These are phyloP conservation scores for Cryptus viduatorius DNA, from an alignment of 2,888 invertebrate genomes.

Conservation along the genomic window DNA sequence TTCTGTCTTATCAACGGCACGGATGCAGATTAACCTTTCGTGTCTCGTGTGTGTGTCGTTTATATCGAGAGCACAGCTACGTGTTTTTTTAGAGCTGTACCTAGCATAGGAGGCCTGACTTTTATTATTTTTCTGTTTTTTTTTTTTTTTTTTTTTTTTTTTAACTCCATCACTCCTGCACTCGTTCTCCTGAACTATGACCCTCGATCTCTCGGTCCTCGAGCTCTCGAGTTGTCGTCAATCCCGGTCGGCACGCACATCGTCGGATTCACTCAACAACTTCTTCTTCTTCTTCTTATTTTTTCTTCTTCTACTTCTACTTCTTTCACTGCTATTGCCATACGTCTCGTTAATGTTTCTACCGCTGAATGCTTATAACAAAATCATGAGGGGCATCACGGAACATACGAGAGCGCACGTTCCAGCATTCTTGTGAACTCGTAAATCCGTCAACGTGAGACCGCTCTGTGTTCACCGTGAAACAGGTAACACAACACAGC, in stretches of 20 bases:
- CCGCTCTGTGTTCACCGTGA: conserved; percentile 19
- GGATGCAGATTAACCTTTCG: conserved; percentile 66
- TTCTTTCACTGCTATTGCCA: conserved; percentile 2
- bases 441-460: conserved; percentile 46
- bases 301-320: background rate
- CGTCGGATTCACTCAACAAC: conserved; percentile 13
- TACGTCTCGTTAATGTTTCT: conserved; percentile 17
- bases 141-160: background rate
- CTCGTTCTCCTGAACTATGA: conserved; percentile 34
- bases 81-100: conserved; percentile 7
- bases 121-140: background rate
- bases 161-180: background rate
- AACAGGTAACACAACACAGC: conserved; percentile 27
- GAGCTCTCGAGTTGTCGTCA: conserved; percentile 19
- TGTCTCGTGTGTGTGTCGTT: conserved; percentile 19
- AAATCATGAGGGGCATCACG: conserved; percentile 12
- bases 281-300: background rate
- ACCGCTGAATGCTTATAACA: background rate
- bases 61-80: background rate
- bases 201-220: conserved; percentile 16
- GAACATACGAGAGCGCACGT: conserved; percentile 7
- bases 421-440: conserved; percentile 43
- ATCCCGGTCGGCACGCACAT: conserved; percentile 27
- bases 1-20: conserved; percentile 56
- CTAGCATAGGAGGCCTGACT: background rate